These are phyloP conservation scores for Lasioglossum calceatum DNA, from an alignment of 2,888 invertebrate genomes.

Conservation along the genomic window DNA sequence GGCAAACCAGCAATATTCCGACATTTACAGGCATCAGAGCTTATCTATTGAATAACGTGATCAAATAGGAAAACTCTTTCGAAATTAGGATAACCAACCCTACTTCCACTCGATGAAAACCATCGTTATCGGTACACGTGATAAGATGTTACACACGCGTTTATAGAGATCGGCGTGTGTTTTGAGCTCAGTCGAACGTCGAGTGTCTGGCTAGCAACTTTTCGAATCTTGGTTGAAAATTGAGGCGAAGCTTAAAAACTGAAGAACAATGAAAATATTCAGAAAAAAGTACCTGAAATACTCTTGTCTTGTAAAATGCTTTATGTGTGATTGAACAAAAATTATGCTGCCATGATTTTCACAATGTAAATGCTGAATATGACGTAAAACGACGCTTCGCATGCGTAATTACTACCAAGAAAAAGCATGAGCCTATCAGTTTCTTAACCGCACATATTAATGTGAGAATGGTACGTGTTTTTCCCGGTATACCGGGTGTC, in stretches of 20 bases:
- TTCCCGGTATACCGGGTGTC: neutral
- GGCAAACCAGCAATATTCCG: slow-evolving; percentile 4
- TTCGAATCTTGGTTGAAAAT: neutral
- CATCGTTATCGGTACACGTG: slow-evolving; percentile 15
- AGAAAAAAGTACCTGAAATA: no score
- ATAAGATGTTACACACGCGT: slow-evolving; percentile 35
- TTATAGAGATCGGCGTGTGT: slow-evolving; percentile 5
- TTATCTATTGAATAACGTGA: slow-evolving; percentile 30
- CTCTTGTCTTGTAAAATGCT: no score
- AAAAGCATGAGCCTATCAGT: neutral
- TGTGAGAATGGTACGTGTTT: neutral
- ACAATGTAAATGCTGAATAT: neutral
- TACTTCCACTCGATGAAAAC: neutral
- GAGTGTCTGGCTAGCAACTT: neutral
- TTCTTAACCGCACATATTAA: neutral
- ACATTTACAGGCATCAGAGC: slow-evolving; percentile 3
- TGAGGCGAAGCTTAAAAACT: neutral
- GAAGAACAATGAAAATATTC: neutral
- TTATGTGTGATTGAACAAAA: no score
- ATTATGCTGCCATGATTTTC: neutral
- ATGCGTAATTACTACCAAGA: neutral
- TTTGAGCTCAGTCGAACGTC: neutral
- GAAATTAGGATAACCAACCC: slow-evolving; percentile 38
- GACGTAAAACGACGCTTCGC: neutral
- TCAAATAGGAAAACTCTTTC: slow-evolving; percentile 23